Percentiles rank a stretch among this genome's conserved stretches.
Conservation (phyloP, 2,113 vertebrate genomes). For the Sylvilagus bachmani region DNA sequence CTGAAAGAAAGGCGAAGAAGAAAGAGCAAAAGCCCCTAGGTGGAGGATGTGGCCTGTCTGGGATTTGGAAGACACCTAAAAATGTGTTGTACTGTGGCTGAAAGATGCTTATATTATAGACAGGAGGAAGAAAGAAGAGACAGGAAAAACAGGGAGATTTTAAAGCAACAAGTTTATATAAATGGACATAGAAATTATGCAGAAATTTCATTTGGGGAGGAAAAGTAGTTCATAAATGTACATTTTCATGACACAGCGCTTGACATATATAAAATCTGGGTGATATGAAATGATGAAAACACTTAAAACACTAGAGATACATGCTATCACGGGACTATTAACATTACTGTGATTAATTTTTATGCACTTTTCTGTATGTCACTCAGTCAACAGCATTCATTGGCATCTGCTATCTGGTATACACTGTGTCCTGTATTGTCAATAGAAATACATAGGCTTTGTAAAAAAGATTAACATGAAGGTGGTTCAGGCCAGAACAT, state of each 20-base stretch:
- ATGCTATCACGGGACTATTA: neutral
- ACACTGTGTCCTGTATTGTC: neutral
- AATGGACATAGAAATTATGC: neutral
- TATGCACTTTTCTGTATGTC: neutral
- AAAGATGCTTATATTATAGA: neutral
- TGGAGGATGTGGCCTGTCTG: neutral
- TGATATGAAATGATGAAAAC: neutral
- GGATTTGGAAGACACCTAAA: neutral
- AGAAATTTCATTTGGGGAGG: neutral
- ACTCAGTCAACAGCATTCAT: neutral
- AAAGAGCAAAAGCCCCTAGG: neutral
- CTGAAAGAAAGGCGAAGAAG: neutral
- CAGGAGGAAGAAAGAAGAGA: neutral
- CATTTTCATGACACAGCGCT: neutral
- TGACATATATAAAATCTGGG: neutral
- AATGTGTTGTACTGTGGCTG: neutral
- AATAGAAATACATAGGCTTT: no score
- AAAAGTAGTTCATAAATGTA: conserved; percentile 4
- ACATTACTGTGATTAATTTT: neutral
- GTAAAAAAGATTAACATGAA: no score
- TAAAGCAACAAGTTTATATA: neutral
- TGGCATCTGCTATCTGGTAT: neutral
- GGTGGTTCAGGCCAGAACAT: no score
- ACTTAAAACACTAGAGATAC: neutral
- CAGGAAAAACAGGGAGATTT: neutral